phyloP scores from a whole-genome alignment of 2,888 invertebrate genomes.

The Drosophila paramelanica region DNA sequence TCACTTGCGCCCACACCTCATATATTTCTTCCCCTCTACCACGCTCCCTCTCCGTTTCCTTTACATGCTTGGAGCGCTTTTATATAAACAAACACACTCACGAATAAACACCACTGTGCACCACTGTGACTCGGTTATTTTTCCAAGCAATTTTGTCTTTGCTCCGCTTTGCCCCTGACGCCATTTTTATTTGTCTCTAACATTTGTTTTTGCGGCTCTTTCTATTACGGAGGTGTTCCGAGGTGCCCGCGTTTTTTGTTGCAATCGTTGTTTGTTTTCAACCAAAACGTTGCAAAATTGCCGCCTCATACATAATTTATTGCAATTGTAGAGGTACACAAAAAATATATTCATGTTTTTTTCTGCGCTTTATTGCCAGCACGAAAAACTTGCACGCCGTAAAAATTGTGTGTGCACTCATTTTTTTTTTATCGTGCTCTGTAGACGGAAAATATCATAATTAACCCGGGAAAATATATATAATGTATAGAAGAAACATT shows the following conservation, averaged over 20 bases:
- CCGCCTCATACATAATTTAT: constrained; percentile 79
- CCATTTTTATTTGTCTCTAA: constrained; percentile 51
- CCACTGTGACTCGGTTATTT: constrained; percentile 55
- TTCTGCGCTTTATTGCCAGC: constrained; percentile 8
- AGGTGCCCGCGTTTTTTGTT: constrained; percentile 23
- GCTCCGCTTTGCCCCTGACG: neutral
- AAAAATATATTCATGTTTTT: constrained; percentile 60
- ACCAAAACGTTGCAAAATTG: constrained; percentile 63
- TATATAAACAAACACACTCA: constrained; percentile 34
- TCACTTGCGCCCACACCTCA: constrained; percentile 22
- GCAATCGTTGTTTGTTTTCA: constrained; percentile 40
- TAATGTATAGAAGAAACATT: neutral
- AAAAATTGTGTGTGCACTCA: constrained; percentile 1
- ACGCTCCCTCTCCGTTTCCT: neutral
- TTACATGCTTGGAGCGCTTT: constrained; percentile 16
- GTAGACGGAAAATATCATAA: neutral
- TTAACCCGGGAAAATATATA: neutral
- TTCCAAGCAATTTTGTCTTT: constrained; percentile 61
- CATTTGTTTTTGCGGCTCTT: constrained; percentile 62
- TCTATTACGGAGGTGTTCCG: constrained; percentile 57
- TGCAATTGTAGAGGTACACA: constrained; percentile 57
- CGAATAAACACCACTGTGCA: constrained; percentile 14
- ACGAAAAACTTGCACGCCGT: constrained; percentile 39
- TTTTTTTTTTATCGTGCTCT: neutral
- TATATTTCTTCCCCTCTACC: neutral